phyloP scores from a whole-genome alignment of 1,140 invertebrate genomes.

The Atta texana region DNA sequence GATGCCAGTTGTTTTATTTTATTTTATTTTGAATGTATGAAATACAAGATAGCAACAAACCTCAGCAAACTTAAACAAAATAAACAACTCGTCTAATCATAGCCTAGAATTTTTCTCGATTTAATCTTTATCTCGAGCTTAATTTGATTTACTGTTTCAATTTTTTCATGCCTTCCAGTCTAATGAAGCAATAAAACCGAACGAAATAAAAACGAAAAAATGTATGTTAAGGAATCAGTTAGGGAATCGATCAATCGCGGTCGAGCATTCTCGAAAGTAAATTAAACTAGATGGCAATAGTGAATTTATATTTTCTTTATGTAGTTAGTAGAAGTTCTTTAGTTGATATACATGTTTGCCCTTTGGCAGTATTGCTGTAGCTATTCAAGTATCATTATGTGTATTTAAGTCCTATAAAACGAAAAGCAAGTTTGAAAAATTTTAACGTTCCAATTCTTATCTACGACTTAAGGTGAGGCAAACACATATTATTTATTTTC shows the following conservation, averaged over 20 bases:
- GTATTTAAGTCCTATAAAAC: not conserved
- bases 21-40: not conserved
- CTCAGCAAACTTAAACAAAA: not conserved
- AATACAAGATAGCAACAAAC: not conserved
- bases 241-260: not conserved
- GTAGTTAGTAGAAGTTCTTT: not conserved
- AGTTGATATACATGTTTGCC: not conserved
- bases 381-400: not conserved
- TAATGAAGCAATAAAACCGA: not conserved
- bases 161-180: not conserved
- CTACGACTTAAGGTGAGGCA: not conserved
- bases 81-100: not conserved
- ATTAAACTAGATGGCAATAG: not conserved
- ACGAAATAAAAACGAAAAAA: not conserved
- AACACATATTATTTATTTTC: not conserved
- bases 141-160: not conserved
- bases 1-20: not conserved
- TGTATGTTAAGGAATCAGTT: constrained; percentile 1
- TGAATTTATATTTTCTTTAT: not conserved
- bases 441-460: not conserved
- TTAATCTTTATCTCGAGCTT: not conserved
- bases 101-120: not conserved
- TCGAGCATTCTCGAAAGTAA: not conserved
- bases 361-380: not conserved
- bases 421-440: not conserved